Evolutionary conservation across 2,113 vertebrate genomes (phyloP).

Genomic region (Microcebus lehilahytsara): DNA sequence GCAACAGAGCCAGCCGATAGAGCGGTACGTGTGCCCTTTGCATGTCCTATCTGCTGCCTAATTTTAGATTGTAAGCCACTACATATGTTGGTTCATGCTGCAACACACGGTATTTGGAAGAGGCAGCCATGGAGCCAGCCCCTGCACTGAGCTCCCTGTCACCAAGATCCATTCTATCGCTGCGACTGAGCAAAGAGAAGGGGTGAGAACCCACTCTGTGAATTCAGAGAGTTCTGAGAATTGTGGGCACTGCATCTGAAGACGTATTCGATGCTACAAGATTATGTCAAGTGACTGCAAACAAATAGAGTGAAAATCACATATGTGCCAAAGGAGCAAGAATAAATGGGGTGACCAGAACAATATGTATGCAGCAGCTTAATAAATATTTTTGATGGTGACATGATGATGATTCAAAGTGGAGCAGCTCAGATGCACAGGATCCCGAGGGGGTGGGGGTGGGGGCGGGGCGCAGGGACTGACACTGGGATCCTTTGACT

Average conservation of each 20-base stretch:
- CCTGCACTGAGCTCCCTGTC: background rate
- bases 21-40: background rate
- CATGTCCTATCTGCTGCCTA: background rate
- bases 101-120: background rate
- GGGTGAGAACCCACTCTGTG: background rate
- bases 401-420: conserved; percentile 27
- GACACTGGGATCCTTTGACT: background rate
- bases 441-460: background rate
- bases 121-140: background rate
- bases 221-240: background rate
- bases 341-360: conserved; percentile 21
- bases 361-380: background rate
- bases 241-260: background rate
- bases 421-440: background rate
- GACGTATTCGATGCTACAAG: background rate
- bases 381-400: conserved; percentile 32
- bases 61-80: background rate
- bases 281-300: conserved; percentile 2
- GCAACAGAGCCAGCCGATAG: background rate
- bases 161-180: background rate
- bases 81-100: background rate
- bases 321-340: background rate
- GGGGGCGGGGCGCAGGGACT: background rate
- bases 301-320: conserved; percentile 38
- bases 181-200: background rate